A percentile compares a stretch with the other conserved stretches of the same genome.
phyloP scores from a whole-genome alignment of 2,888 invertebrate genomes.

The Sesia bembeciformis region DNA sequence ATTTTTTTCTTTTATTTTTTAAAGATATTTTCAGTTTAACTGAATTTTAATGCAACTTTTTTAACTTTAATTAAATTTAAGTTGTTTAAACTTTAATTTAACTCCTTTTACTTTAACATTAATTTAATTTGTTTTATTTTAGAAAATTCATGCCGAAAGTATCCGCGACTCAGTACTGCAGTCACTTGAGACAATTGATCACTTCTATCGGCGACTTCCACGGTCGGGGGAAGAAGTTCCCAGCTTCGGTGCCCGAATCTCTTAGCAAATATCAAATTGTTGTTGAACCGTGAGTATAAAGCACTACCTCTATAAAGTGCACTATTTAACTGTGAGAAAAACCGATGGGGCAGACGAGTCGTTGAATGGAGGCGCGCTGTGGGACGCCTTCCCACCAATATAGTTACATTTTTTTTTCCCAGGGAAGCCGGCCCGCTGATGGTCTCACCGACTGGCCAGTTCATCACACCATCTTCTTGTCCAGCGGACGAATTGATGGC shows the following conservation, averaged over 20 bases:
- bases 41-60: too few relatives aligned
- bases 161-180: conserved; percentile 89
- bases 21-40: conserved; percentile 5
- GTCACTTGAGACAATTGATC: conserved; percentile 86
- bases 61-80: too few relatives aligned
- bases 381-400: too few relatives aligned
- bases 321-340: too few relatives aligned
- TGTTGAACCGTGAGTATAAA: conserved; percentile 87
- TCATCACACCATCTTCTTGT: conserved; percentile 93
- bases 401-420: conserved; percentile 16
- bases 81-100: too few relatives aligned
- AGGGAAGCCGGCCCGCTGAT: conserved; percentile 95
- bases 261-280: conserved; percentile 87
- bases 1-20: conserved; percentile 3
- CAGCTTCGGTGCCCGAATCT: conserved; percentile 81
- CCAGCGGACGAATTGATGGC: conserved; percentile 89
- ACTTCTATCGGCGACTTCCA: conserved; percentile 85
- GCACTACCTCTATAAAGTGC: too few relatives aligned
- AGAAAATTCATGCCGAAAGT: conserved; percentile 94
- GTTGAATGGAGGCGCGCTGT: too few relatives aligned
- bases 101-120: too few relatives aligned
- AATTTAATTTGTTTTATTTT: conserved; percentile 23
- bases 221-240: conserved; percentile 74
- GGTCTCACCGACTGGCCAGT: conserved; percentile 94
- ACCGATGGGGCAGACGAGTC: too few relatives aligned